Evolutionary conservation across 2,888 invertebrate species (phyloP), one percentile per base, ranked within the genome.

Genomic region (Cheilosia urbana): DNA sequence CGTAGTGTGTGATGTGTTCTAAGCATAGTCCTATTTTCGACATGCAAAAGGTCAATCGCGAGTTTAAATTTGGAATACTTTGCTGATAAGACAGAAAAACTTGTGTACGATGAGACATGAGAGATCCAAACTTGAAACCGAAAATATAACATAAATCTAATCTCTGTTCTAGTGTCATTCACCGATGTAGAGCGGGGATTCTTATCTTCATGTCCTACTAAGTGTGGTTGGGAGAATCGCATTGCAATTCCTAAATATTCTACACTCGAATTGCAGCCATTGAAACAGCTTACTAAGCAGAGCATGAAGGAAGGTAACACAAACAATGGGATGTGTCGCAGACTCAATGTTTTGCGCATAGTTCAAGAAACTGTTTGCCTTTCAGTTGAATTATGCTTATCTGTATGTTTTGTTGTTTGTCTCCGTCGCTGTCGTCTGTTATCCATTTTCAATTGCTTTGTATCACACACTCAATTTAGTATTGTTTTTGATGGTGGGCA

Each of bases 1-100:
- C 34, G 53, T 55, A 40, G 3, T 34, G 55, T 57, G 51, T 40
- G 58, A 21, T 62, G 75, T 75, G 60, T 62, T 69, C 53, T 21
- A 47, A 57, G 34, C 17, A 60, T n/a, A 17, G 65, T 79, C 79
- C 83, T 83, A 79, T 83, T 83, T 83, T 80, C 84, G 73, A 80
- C 53, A 37, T 11, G 21, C 62, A 76, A 85, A 85, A 81, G 85
- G 81, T 85, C 81, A 85, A 58, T 63, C 21, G 55, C 58, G 51
- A 77, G 57, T 77, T 75, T 81, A 81, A 81, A 81, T 81, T 85
- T 76, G 81, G 66, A 77, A 81, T 72, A 19, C n/a, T 85, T 71
- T 66, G 27, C 57, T 85, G 85, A 85, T 85, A 85, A 85, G 76
- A 37, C 37, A 47, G 37, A 53, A n/a, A 37, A 37, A 24, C 51